Evolutionary conservation across 2,888 invertebrate species (phyloP).

Genomic region (Parelbella ahira): DNA sequence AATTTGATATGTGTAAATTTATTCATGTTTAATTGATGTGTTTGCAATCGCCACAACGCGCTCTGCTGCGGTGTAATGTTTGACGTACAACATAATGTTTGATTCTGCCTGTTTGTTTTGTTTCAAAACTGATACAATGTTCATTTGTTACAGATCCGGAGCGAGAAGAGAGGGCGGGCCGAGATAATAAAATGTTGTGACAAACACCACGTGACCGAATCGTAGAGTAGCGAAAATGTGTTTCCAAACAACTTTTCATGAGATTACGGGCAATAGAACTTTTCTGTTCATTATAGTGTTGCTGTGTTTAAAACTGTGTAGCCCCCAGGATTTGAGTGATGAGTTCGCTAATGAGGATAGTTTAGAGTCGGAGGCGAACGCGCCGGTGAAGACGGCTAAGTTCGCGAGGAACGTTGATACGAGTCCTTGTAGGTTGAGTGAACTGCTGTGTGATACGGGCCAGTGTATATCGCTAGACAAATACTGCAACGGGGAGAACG

Average conservation of each 20-base stretch:
- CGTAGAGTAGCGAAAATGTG: slow-evolving; percentile 52
- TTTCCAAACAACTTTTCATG: slow-evolving; percentile 55
- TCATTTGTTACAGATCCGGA: slow-evolving; percentile 27
- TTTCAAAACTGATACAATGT: slow-evolving; percentile 14
- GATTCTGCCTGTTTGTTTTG: slow-evolving; percentile 8
- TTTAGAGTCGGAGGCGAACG: slow-evolving; percentile 52
- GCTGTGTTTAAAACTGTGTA: slow-evolving; percentile 65
- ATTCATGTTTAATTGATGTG: slow-evolving; percentile 18
- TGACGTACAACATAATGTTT: slow-evolving; percentile 7
- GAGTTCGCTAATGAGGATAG: slow-evolving; percentile 67
- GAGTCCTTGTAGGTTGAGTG: slow-evolving; percentile 79
- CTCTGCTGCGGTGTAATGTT: slow-evolving; percentile 9
- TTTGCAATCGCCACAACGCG: slow-evolving; percentile 12
- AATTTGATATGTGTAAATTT: slow-evolving; percentile 4
- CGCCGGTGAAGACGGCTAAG: slow-evolving; percentile 54
- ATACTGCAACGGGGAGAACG: slow-evolving; percentile 88
- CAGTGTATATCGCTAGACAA: slow-evolving; percentile 87
- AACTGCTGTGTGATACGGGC: slow-evolving; percentile 82
- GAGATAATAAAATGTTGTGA: slow-evolving; percentile 54
- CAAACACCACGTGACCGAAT: slow-evolving; percentile 32
- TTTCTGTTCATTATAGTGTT: slow-evolving; percentile 67
- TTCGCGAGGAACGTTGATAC: slow-evolving; percentile 45
- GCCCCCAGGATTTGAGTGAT: slow-evolving; percentile 68
- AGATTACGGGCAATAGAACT: slow-evolving; percentile 61
- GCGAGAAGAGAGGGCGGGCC: neutral